Evolutionary conservation across 2,113 vertebrate genomes (phyloP).

Genomic region (Gymnarchus niloticus): DNA sequence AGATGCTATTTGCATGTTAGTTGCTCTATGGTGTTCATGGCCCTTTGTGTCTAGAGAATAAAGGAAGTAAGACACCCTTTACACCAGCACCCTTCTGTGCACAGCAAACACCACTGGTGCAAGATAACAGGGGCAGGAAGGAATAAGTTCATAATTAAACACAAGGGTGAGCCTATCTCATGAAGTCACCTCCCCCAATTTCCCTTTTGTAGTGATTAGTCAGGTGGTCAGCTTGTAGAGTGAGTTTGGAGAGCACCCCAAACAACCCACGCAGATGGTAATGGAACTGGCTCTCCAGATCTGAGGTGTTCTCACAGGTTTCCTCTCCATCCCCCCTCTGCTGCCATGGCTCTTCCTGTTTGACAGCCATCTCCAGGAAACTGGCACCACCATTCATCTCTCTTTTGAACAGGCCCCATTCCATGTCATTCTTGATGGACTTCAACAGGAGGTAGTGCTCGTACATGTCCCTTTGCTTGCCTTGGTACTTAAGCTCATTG

Average conservation of each 20-base stretch:
- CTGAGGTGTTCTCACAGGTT: conserved; percentile 34
- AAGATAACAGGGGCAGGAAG: neutral
- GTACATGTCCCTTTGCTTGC: conserved; percentile 72
- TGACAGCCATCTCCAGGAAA: conserved; percentile 66
- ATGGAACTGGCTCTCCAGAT: conserved; percentile 67
- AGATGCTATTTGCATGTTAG: neutral
- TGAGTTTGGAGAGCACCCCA: conserved; percentile 67
- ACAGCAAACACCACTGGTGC: neutral
- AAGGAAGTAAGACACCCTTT: neutral
- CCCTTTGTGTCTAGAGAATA: conserved; percentile 7
- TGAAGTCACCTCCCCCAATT: conserved; percentile 64
- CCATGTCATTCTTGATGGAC: conserved; percentile 72
- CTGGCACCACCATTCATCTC: conserved; percentile 59
- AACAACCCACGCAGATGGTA: conserved; percentile 69
- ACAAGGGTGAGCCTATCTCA: conserved; percentile 46
- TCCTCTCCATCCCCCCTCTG: conserved; percentile 28
- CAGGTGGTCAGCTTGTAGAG: conserved; percentile 62
- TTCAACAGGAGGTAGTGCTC: conserved; percentile 71
- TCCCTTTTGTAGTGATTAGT: conserved; percentile 71
- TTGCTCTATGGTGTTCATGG: neutral
- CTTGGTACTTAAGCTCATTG: conserved; percentile 35
- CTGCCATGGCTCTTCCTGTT: conserved; percentile 56
- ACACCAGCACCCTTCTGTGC: neutral
- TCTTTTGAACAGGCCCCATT: conserved; percentile 65
- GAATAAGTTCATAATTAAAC: neutral